A percentile compares a stretch with the other conserved stretches of the same genome.
Conservation (phyloP, 2,888 invertebrate species). For the Ecdyonurus torrentis region DNA sequence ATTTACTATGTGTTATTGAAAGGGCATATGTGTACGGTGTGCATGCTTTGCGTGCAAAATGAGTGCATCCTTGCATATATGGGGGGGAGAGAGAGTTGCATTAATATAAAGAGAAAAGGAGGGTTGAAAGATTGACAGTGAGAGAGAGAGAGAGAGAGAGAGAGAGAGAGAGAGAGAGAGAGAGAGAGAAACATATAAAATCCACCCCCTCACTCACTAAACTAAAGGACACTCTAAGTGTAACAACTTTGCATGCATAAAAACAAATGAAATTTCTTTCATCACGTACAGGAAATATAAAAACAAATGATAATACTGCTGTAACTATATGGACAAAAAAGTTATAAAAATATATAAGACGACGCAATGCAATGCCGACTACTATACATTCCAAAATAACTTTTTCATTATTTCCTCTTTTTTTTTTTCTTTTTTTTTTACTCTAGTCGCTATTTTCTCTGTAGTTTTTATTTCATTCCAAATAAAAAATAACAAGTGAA, state of each 20-base stretch:
- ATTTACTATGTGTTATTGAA: not conserved
- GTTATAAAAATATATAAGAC: no score
- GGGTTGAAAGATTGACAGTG: slow-evolving; percentile 13
- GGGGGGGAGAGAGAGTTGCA: slow-evolving; percentile 6
- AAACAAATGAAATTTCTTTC: no score
- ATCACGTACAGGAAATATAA: no score
- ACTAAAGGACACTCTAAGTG: not conserved
- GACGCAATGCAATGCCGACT: no score
- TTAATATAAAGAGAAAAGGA: not conserved
- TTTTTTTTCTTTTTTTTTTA: not conserved
- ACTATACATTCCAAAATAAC: not conserved
- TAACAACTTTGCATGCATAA: not conserved
- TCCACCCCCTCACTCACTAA: not conserved
- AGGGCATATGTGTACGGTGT: not conserved
- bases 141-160: slow-evolving; percentile 10
- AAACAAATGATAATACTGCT: no score
- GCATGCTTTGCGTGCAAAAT: not conserved
- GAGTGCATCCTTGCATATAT: not conserved
- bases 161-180: slow-evolving; percentile 8
- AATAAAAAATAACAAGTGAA: not conserved
- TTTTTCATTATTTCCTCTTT: not conserved
- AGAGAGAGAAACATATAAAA: no score
- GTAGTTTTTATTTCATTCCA: not conserved
- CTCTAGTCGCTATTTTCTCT: not conserved
- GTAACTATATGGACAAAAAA: no score